Conservation (phyloP, 1,140 invertebrate species). For the Archivesica marissinica region DNA sequence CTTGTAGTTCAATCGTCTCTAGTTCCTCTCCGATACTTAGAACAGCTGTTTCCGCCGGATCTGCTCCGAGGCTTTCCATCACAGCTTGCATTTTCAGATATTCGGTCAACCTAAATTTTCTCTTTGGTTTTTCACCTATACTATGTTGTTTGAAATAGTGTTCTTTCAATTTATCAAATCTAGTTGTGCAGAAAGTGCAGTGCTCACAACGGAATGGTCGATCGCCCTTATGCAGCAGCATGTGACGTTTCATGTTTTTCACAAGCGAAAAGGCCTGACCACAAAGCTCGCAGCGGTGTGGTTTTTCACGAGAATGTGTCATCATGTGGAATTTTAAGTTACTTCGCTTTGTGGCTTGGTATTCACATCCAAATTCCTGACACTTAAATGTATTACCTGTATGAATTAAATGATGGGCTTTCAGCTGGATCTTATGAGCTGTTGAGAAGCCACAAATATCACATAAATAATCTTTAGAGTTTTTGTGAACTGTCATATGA, state of each 20-base stretch:
- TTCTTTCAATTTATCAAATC: slow-evolving; percentile 86
- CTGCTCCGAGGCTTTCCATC: background rate
- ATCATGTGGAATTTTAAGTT: slow-evolving; percentile 83
- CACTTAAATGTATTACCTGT: slow-evolving; percentile 86
- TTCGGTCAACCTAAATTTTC: slow-evolving; percentile 58
- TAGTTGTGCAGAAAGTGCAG: slow-evolving; percentile 85
- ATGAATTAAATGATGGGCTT: slow-evolving; percentile 86
- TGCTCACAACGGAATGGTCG: slow-evolving; percentile 74
- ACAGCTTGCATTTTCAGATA: slow-evolving; percentile 36
- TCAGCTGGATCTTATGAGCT: slow-evolving; percentile 86
- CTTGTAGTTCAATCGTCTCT: slow-evolving; percentile 49
- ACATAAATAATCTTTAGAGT: slow-evolving; percentile 86
- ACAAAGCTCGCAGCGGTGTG: slow-evolving; percentile 88
- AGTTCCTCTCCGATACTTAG: slow-evolving; percentile 25
- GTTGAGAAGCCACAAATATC: slow-evolving; percentile 86
- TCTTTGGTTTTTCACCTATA: slow-evolving; percentile 70
- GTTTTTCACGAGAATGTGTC: slow-evolving; percentile 86
- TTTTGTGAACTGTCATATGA: slow-evolving; percentile 86
- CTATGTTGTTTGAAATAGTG: slow-evolving; percentile 81
- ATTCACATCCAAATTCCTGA: slow-evolving; percentile 84
- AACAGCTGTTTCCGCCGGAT: background rate
- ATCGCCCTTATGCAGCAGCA: slow-evolving; percentile 74
- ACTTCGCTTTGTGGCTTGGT: slow-evolving; percentile 84
- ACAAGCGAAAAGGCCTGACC: slow-evolving; percentile 82
- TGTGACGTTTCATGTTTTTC: slow-evolving; percentile 80